phyloP scores from a whole-genome alignment of 2,113 vertebrate species.

The Otocyon megalotis region DNA sequence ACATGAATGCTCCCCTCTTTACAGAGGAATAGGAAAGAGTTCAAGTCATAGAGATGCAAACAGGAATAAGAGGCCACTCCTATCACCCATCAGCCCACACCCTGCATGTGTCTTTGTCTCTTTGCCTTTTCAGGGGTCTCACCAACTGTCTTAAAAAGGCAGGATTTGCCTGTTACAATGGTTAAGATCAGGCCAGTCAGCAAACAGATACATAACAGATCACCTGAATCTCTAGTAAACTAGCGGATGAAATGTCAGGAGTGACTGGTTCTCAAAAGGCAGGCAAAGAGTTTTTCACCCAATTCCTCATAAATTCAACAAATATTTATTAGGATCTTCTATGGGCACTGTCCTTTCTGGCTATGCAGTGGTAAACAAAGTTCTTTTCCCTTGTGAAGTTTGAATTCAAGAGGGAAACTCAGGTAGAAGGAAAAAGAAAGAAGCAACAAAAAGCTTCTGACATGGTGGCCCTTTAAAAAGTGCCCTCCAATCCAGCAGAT shows the following conservation, averaged over 20 bases:
- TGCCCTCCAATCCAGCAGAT: background rate
- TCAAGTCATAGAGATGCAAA: background rate
- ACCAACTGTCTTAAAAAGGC: background rate
- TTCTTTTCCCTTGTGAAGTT: background rate
- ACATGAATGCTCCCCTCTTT: background rate
- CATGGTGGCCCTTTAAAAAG: background rate
- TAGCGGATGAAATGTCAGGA: background rate
- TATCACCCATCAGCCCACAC: background rate
- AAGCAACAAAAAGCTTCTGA: background rate
- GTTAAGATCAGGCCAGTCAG: background rate
- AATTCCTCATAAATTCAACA: conserved; percentile 2
- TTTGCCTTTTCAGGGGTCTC: background rate
- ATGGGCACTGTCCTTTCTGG: background rate
- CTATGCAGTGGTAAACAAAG: background rate
- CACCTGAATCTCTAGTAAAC: background rate
- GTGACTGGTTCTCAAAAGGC: background rate
- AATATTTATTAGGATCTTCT: background rate
- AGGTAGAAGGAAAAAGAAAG: background rate
- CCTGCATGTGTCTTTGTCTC: background rate
- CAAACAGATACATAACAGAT: background rate
- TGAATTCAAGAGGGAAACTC: background rate
- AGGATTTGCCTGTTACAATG: background rate
- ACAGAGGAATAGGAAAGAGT: background rate
- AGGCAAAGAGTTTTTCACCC: conserved; percentile 16
- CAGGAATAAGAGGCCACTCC: background rate